Evolutionary conservation across 2,888 invertebrate species (phyloP).

Genomic region (Drosophila buzzatii): DNA sequence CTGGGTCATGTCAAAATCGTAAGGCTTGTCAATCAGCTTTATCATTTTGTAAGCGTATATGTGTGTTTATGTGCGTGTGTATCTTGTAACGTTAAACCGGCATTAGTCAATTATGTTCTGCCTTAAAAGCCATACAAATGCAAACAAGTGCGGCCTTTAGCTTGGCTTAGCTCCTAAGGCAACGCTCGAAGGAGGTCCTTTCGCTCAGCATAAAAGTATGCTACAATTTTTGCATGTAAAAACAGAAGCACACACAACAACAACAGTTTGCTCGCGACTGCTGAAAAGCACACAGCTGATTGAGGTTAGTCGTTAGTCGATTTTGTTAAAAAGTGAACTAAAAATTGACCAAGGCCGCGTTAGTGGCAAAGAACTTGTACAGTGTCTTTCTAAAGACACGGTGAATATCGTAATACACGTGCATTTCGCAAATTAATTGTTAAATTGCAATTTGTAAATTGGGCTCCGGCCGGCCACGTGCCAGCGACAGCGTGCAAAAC

Average conservation of each 20-base stretch:
- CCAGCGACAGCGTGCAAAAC: too few relatives aligned
- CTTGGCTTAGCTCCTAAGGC: slow-evolving; percentile 48
- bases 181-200: slow-evolving; percentile 13
- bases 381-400: too few relatives aligned
- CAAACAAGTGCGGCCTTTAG: slow-evolving; percentile 51
- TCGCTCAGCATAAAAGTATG: slow-evolving; percentile 26
- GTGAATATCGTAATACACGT: too few relatives aligned
- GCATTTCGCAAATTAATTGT: too few relatives aligned
- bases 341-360: too few relatives aligned
- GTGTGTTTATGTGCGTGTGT: slow-evolving; percentile 28
- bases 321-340: too few relatives aligned
- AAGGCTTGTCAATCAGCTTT: slow-evolving; percentile 54
- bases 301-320: too few relatives aligned
- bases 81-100: slow-evolving; percentile 57
- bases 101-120: slow-evolving; percentile 52
- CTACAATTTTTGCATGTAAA: slow-evolving; percentile 37
- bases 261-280: too few relatives aligned
- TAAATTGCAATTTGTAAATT: too few relatives aligned
- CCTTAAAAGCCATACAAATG: slow-evolving; percentile 53
- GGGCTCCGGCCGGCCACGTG: too few relatives aligned
- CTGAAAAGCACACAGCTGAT: too few relatives aligned
- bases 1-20: slow-evolving; percentile 48
- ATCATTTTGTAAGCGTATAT: slow-evolving; percentile 11
- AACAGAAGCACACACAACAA: slow-evolving; percentile 13
- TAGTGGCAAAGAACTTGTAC: too few relatives aligned